Evolutionary conservation across 2,888 invertebrate genomes (phyloP).

Genomic region (Stenoptilia bipunctidactyla): DNA sequence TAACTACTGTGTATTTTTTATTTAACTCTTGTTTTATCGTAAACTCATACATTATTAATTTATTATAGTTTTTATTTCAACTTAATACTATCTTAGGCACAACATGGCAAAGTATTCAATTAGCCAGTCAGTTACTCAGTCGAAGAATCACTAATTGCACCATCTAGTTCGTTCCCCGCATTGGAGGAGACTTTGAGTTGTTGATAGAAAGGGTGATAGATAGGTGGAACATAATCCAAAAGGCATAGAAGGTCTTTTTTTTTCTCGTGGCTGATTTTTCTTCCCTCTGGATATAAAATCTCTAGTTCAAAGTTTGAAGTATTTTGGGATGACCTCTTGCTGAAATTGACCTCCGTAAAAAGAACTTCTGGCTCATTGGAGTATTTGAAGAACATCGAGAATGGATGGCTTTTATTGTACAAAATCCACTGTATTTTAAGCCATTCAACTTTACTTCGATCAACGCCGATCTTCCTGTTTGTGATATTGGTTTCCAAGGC

Average conservation of each 20-base stretch:
- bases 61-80: neutral
- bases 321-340: conserved; percentile 7
- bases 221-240: conserved; percentile 9
- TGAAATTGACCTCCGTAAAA: conserved; percentile 4
- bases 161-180: conserved; percentile 4
- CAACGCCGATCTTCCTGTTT: conserved; percentile 9
- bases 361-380: conserved; percentile 8
- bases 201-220: conserved; percentile 10
- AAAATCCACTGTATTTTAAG: conserved; percentile 7
- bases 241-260: conserved; percentile 6
- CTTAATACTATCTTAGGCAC: conserved; percentile 1
- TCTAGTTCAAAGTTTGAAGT: conserved; percentile 8
- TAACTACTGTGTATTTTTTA: conserved; percentile 5
- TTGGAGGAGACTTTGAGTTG: conserved; percentile 6
- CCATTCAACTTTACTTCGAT: conserved; percentile 4
- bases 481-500: conserved; percentile 13
- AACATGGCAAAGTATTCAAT: conserved; percentile 3
- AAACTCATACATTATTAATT: neutral
- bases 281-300: conserved; percentile 12
- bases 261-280: conserved; percentile 9
- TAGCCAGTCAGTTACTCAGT: conserved; percentile 10
- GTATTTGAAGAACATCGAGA: conserved; percentile 7
- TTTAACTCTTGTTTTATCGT: neutral
- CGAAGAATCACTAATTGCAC: conserved; percentile 8
- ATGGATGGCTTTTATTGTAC: conserved; percentile 10